Conservation (phyloP, 1,140 invertebrate genomes). For the Nasonia longicornis region DNA sequence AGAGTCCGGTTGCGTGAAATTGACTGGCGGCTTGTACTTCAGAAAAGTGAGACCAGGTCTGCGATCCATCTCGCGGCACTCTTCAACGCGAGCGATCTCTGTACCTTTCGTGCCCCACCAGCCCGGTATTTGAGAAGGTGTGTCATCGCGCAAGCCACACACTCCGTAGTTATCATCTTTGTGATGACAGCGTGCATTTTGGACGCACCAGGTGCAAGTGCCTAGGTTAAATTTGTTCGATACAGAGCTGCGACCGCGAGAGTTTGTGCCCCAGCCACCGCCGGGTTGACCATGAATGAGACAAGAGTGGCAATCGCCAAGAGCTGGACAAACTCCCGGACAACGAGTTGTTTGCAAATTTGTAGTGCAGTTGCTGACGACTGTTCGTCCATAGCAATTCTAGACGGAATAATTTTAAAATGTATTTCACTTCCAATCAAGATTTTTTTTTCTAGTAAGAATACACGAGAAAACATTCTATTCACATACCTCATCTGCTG, state of each 20-base stretch:
- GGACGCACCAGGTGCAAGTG: slow-evolving; percentile 93
- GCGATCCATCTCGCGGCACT: slow-evolving; percentile 84
- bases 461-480: slow-evolving; percentile 10
- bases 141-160: slow-evolving; percentile 81
- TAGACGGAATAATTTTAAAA: slow-evolving; percentile 58
- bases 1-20: slow-evolving; percentile 87
- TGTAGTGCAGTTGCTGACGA: slow-evolving; percentile 85
- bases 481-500: slow-evolving; percentile 75
- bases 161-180: slow-evolving; percentile 87
- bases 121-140: slow-evolving; percentile 80
- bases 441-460: neutral
- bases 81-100: slow-evolving; percentile 80
- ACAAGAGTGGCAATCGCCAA: slow-evolving; percentile 91
- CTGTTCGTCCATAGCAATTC: slow-evolving; percentile 85
- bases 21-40: slow-evolving; percentile 87
- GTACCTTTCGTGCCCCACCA: slow-evolving; percentile 91
- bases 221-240: slow-evolving; percentile 81
- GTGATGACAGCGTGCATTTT: slow-evolving; percentile 90
- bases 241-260: slow-evolving; percentile 71
- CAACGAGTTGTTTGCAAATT: slow-evolving; percentile 89
- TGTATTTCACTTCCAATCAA: neutral
- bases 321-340: slow-evolving; percentile 87
- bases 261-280: slow-evolving; percentile 66
- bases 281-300: slow-evolving; percentile 77
- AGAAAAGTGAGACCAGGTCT: slow-evolving; percentile 90